phyloP scores from a whole-genome alignment of 2,113 vertebrate genomes.

The Cyanoliseus patagonus region DNA sequence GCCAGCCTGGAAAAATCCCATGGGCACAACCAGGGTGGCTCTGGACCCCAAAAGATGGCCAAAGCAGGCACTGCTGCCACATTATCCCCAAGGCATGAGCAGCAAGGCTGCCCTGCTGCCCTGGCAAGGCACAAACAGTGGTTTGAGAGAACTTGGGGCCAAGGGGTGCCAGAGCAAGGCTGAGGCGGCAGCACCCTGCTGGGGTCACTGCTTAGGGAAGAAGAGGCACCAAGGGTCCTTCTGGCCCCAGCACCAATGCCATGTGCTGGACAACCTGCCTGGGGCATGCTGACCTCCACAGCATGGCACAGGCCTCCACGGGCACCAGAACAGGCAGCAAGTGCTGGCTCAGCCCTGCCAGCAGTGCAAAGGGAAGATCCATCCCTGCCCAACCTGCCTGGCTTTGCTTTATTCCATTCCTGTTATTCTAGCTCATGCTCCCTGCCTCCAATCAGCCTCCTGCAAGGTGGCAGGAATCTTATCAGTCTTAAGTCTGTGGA shows the following conservation, averaged over 20 bases:
- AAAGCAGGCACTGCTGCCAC: not conserved
- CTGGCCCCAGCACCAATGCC: not conserved
- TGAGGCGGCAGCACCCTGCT: not conserved
- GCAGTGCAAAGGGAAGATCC: not conserved
- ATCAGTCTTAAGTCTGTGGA: not conserved
- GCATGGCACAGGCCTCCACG: not conserved
- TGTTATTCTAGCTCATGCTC: rapidly evolving
- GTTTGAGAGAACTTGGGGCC: not conserved
- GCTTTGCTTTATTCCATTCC: not conserved
- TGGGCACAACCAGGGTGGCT: not conserved
- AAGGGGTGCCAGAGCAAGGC: not conserved
- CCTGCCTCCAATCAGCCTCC: not conserved
- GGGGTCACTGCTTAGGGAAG: not conserved
- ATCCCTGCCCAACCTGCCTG: not conserved
- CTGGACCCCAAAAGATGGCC: not conserved
- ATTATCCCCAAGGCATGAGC: not conserved
- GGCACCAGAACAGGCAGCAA: not conserved
- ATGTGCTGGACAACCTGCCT: not conserved
- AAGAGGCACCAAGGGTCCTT: not conserved
- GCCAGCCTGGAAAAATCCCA: not conserved
- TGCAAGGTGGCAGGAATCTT: not conserved
- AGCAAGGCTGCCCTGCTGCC: not conserved
- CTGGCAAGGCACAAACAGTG: not conserved
- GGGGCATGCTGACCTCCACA: not conserved
- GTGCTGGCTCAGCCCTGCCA: not conserved